Evolutionary conservation across 2,888 invertebrate genomes (phyloP).

Genomic region (Ichneumoninae sp.): DNA sequence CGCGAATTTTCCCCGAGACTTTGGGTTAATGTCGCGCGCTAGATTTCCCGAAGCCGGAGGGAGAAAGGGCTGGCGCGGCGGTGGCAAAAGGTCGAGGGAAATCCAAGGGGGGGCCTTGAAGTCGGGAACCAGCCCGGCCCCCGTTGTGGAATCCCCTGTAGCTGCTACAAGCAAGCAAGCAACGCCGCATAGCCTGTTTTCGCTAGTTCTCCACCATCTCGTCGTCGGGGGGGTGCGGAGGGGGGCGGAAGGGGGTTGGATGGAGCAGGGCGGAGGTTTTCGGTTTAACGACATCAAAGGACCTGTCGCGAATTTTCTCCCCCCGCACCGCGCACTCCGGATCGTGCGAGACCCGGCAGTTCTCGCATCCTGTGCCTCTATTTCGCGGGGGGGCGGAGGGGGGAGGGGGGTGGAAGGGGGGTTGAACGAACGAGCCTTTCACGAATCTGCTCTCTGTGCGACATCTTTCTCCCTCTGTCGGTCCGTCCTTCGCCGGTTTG

Average conservation of each 20-base stretch:
- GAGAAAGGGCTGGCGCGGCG: neutral
- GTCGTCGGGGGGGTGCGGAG: slow-evolving; percentile 4
- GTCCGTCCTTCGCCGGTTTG: neutral
- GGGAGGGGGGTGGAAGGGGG: neutral
- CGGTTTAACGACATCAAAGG: slow-evolving; percentile 79
- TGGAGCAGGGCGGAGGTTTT: slow-evolving; percentile 67
- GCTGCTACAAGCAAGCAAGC: slow-evolving; percentile 9
- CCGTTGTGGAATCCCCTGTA: slow-evolving; percentile 32
- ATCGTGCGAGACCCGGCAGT: slow-evolving; percentile 61
- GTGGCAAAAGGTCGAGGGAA: neutral
- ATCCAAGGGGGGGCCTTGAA: neutral
- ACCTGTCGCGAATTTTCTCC: slow-evolving; percentile 74
- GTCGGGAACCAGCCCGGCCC: slow-evolving; percentile 20
- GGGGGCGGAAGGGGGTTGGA: neutral
- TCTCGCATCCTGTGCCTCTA: slow-evolving; percentile 51
- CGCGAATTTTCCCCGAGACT: too few species aligned
- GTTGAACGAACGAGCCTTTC: slow-evolving; percentile 19
- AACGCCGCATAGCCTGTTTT: slow-evolving; percentile 33
- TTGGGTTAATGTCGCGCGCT: slow-evolving; percentile 41
- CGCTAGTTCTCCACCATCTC: slow-evolving; percentile 21
- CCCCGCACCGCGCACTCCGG: slow-evolving; percentile 30
- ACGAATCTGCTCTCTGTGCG: slow-evolving; percentile 43
- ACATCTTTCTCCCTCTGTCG: neutral
- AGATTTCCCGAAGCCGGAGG: slow-evolving; percentile 43
- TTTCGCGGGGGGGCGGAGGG: slow-evolving; percentile 14